Base-by-base conservation (phyloP, 2,888 invertebrate genomes). In the Alentia gelatinosa region DNA sequence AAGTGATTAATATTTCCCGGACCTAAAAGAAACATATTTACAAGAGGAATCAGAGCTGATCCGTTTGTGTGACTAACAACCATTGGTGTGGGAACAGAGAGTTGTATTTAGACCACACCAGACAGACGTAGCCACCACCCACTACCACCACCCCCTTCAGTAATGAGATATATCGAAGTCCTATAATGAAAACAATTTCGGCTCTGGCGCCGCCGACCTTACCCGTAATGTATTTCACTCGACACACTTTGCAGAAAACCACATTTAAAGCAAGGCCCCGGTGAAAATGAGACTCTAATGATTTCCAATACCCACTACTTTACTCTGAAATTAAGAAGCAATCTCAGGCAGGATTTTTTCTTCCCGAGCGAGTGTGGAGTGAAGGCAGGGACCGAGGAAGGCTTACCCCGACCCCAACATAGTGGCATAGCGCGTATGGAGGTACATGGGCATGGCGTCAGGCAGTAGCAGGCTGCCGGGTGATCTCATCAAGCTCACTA, bases 271-370 rank as follows among this genome's bases (percentile, higher is more conserved):
- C 47, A 5, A 7, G 30, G 50, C 47, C 47, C 47, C 47, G 26
- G 7, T 19, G 86, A 47, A 86, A 86, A 86, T 86, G 86, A 86
- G 86, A 30, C 35, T 19, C 30, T 86, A 86, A 86, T 86, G 86
- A 86, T 86, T 86, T 86, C 86, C 86, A 86, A 86, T 86, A 86
- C 47, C 86, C 42, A 33, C 47, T 30, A 47, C 86, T 86, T 86
- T 1, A 33, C 47, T 30, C 47, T 47, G 86, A 86, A 86, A 86
- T 86, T 86, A 86, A 86, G 86, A 86, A 86, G 47, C 47, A 86
- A 83, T 83, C 39, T 37, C n/a, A 40, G 40, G 39, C 12, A 3
- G 83, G 37, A 0, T 12, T 4, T 83, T 83, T 83, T 83, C n/a
- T 39, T 26, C 47, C 47, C 19, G 47, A 7, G 9, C 19, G 9